A percentile compares a stretch with the other conserved stretches of the same genome.
Conservation (phyloP, 1,140 invertebrate species). For the Lamellibrachia luymesi region DNA sequence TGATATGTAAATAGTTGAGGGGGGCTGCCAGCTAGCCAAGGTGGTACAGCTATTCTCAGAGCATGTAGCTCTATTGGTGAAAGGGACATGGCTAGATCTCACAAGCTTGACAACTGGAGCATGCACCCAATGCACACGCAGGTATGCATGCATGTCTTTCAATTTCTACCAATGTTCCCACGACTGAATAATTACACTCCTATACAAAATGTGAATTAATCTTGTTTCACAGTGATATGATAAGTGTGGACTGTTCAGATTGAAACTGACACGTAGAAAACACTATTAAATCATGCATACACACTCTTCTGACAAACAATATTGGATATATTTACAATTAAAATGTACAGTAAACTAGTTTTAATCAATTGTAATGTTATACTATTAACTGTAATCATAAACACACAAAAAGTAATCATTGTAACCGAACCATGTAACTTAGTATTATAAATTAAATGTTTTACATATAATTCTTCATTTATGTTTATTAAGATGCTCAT, state of each 20-base stretch:
- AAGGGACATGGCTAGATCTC: neutral
- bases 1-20: neutral
- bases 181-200: neutral
- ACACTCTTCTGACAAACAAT: neutral
- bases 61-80: neutral
- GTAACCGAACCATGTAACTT: neutral
- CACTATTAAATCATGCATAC: neutral
- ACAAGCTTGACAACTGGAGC: neutral
- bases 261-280: neutral
- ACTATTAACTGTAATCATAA: neutral
- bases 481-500: neutral
- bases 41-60: neutral
- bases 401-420: neutral
- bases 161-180: neutral
- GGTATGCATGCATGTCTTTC: neutral
- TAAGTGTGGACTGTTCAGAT: neutral
- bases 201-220: neutral
- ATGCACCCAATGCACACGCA: neutral
- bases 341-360: neutral
- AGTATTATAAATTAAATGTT: neutral
- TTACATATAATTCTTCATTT: neutral
- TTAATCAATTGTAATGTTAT: neutral
- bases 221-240: neutral
- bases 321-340: neutral
- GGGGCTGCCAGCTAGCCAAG: neutral